Evolutionary conservation across 1,140 invertebrate species (phyloP), one percentile per base, ranked within the genome.

Genomic region (Neelides sp.): DNA sequence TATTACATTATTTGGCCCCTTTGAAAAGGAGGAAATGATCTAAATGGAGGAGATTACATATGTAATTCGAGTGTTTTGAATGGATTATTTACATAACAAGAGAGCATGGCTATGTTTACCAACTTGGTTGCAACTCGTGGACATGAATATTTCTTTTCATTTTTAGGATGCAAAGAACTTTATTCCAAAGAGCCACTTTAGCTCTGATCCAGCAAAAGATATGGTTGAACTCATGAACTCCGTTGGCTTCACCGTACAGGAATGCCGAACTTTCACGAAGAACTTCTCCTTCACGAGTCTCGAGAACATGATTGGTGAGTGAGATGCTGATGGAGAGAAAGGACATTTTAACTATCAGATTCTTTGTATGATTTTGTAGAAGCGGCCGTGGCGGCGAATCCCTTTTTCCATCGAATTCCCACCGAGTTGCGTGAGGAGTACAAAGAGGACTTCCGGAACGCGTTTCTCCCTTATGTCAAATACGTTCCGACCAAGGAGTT

Each of bases 371-470:
- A 50, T 50, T 46, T 71, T 67, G 37, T 62, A 84, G 83, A 79
- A 59, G 77, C 82, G 23, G 70, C 79, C 0, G 69, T 69, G 50
- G 81, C 83, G 0, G 76, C 87, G 3, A 85, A 82, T 63, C 84
- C 85, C 0, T 87, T 86, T 59, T 61, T 82, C 35, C 65, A 72
- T 3, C 66, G 75, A 22, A 77, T 89, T 49, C 79, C 83, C 0
- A 57, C 68, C 0, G 63, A 74, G 1, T 52, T 79, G 3, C 74
- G 75, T 34, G 70, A 78, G n/a, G 72, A 78, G 2, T 87, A 79
- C 61, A 67, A 68, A 23, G 63, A 65, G 17, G 69, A 71, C 27
- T 55, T 72, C 17, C 52, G 48, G 4, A 47, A 42, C 22, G 34
- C 69, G 61, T 59, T 59, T 42, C 26, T 49, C 1, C 54, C 58